phyloP scores from a whole-genome alignment of 2,797 vertebrate genomes.

The Holocentrus rufus region DNA sequence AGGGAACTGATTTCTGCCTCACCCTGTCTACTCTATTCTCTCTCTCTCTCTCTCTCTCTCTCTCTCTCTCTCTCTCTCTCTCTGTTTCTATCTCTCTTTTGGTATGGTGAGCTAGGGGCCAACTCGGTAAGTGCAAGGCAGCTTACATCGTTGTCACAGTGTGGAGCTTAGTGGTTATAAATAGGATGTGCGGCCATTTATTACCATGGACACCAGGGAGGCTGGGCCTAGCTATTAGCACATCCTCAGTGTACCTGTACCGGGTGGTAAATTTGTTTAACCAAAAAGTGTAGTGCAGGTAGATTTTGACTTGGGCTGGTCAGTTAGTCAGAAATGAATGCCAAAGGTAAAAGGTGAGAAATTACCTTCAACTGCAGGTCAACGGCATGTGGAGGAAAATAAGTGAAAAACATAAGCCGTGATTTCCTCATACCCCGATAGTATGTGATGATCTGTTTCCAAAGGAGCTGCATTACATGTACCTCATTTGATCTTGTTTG shows the following conservation, averaged over 20 bases:
- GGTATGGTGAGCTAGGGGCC: slow-evolving; percentile 53
- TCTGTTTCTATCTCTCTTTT: slow-evolving; percentile 21
- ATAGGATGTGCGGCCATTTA: slow-evolving; percentile 80
- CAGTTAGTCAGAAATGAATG: not conserved
- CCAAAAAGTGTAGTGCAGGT: not conserved
- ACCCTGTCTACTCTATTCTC: not conserved
- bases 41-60: slow-evolving; percentile 1
- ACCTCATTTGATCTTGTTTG: slow-evolving; percentile 1
- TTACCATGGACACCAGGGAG: slow-evolving; percentile 69
- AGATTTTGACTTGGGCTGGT: not conserved
- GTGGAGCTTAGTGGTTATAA: slow-evolving; percentile 82
- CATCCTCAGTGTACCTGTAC: slow-evolving; percentile 54
- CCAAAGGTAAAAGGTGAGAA: too few species aligned
- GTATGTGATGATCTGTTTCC: not conserved
- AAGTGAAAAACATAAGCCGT: not conserved
- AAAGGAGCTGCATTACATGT: not conserved
- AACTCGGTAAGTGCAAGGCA: slow-evolving; percentile 70
- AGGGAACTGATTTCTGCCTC: slow-evolving; percentile 24
- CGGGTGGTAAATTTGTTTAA: slow-evolving; percentile 25
- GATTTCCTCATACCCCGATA: not conserved
- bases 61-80: not conserved
- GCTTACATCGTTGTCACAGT: slow-evolving; percentile 75
- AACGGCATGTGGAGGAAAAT: too few species aligned
- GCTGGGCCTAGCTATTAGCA: slow-evolving; percentile 51
- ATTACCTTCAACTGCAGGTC: too few species aligned